Conservation (phyloP, 2,113 vertebrate species). For the Pterophyllum scalare region DNA sequence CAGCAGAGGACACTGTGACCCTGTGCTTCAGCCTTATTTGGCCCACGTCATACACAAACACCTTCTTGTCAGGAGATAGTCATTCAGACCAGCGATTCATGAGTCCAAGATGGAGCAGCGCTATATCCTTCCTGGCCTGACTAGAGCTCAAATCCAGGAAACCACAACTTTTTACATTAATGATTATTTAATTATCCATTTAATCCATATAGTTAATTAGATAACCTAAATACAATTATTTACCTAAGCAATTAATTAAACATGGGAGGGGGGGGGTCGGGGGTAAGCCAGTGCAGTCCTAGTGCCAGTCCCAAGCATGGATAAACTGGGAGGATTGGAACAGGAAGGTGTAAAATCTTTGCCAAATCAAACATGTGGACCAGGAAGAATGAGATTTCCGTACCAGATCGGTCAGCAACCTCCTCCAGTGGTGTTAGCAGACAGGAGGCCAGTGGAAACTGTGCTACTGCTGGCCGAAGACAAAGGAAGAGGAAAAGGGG, state of each 20-base stretch:
- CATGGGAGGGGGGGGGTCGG: too few species aligned
- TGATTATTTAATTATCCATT: not conserved
- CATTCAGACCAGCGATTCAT: not conserved
- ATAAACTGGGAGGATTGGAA: not conserved
- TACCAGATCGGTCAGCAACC: not conserved
- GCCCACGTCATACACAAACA: not conserved
- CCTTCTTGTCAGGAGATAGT: not conserved
- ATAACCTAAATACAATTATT: not conserved
- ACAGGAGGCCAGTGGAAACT: not conserved
- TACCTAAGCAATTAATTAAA: not conserved
- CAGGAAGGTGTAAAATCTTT: not conserved
- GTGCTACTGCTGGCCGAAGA: not conserved
- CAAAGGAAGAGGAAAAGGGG: not conserved
- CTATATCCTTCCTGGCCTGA: not conserved
- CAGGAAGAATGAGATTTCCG: fast-evolving
- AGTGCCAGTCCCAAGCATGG: not conserved
- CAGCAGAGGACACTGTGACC: constrained; percentile 80
- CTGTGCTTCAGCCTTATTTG: constrained; percentile 1
- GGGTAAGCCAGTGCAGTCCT: not conserved
- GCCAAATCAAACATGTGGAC: not conserved
- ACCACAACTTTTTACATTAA: not conserved
- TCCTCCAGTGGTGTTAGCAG: not conserved
- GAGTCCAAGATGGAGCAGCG: not conserved
- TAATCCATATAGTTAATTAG: not conserved
- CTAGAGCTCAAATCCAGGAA: not conserved